Evolutionary conservation across 2,888 invertebrate genomes (phyloP), one percentile per base, ranked within the genome.

Genomic region (Tholera decimalis): DNA sequence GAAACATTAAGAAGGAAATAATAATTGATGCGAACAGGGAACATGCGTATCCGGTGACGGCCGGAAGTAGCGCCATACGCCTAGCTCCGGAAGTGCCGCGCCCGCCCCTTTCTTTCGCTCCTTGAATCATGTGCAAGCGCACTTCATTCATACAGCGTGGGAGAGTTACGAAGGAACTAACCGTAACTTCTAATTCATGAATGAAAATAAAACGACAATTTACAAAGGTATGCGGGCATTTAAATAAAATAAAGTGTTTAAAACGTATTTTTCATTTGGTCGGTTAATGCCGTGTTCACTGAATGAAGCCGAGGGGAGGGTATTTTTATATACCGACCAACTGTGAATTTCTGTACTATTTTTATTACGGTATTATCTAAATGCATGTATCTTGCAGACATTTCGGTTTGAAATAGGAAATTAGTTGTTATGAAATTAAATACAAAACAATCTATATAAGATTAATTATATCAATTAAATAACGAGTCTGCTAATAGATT

Each of bases 1-100:
- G 92, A 92, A 93, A 88, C 90, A 86, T 88, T 91, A 91, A 91
- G 90, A 91, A 92, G 93, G 92, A 93, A 94, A 93, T 91, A 92
- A 92, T 92, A 93, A 94, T 93, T 92, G 91, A 92, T 90, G 86
- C 88, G 86, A 90, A 88, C 89, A 89, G 90, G 91, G 90, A 91
- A 90, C 93, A 91, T 86, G 83, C 88, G 91, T 89, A 89, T 94
- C 94, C 94, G 92, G 90, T 87, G 91, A 85, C 89, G 84, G 83
- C 83, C 92, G 93, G 93, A 93, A 94, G 92, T 91, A 90, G 84
- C 89, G 89, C 91, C 92, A 92, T 92, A 91, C 90, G 91, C 87
- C 87, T 85, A 85, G 84, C 88, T 79, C 88, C 92, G 94, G 95
- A 94, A 94, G 91, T 92, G 89, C 90, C 90, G 89, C 86, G 92